Percentiles rank a stretch among this genome's conserved stretches.
Conservation (phyloP, 64 coral and sea anemone species). For the Dendronephthya gigantea region DNA sequence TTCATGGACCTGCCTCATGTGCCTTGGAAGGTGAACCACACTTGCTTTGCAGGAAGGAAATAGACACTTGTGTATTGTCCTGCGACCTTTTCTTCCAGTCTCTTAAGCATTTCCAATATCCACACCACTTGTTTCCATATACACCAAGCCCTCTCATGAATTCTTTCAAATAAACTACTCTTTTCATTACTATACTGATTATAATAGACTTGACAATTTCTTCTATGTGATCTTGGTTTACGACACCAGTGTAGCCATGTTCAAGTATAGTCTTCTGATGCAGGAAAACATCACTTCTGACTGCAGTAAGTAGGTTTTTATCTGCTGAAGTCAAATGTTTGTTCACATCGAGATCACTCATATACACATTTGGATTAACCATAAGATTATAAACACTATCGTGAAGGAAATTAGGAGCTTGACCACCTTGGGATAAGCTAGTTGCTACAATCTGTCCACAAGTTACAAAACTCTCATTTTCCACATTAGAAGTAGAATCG, state of each 20-base stretch:
- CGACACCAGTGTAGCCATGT: neutral
- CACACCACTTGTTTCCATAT: no score
- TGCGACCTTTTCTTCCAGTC: no score
- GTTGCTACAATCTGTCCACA: constrained; percentile 37
- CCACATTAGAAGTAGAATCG: no score
- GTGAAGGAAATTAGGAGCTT: constrained; percentile 22
- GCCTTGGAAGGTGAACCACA: no score
- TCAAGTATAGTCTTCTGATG: neutral
- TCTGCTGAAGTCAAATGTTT: constrained; percentile 34
- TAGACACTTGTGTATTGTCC: no score
- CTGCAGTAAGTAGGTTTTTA: neutral
- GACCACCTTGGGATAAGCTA: constrained; percentile 40
- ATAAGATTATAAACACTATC: constrained; percentile 37
- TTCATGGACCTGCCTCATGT: no score
- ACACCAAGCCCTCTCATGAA: no score
- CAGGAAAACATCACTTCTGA: constrained; percentile 28
- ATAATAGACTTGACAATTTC: neutral
- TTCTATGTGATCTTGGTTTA: neutral
- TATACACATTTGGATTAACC: neutral
- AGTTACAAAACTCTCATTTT: constrained; percentile 15
- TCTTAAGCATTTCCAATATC: no score
- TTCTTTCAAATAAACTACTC: no score
- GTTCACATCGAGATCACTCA: neutral
- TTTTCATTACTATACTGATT: no score
- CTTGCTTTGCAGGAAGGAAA: no score